Evolutionary conservation across 1,140 invertebrate species (phyloP).

Genomic region (Danaus melanippus): DNA sequence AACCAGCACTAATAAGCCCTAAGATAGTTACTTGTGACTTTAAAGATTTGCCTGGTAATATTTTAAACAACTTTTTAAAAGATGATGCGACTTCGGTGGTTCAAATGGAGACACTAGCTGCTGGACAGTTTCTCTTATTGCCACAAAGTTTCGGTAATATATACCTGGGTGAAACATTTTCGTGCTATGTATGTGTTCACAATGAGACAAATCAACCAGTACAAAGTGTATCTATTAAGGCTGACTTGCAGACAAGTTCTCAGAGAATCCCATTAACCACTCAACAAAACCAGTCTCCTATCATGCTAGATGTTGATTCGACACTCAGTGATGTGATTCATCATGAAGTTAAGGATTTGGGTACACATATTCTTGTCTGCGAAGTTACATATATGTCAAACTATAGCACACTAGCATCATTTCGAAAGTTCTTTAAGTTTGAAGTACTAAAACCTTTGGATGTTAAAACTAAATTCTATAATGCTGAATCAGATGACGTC

Average conservation of each 20-base stretch:
- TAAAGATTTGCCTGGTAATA: conserved; percentile 86
- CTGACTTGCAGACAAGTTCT: conserved; percentile 93
- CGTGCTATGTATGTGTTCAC: conserved; percentile 96
- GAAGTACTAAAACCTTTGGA: conserved; percentile 98
- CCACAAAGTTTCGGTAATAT: conserved; percentile 95
- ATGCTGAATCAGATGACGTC: conserved; percentile 97
- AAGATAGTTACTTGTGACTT: conserved; percentile 86
- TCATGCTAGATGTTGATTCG: conserved; percentile 83
- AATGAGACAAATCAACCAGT: conserved; percentile 91
- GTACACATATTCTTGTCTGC: conserved; percentile 97
- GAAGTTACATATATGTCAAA: conserved; percentile 91
- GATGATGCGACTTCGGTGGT: conserved; percentile 83
- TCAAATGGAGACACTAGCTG: conserved; percentile 85
- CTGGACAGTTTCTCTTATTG: conserved; percentile 91
- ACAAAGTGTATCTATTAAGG: conserved; percentile 87
- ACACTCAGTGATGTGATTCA: conserved; percentile 96
- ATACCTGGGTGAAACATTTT: conserved; percentile 94
- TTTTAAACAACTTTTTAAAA: conserved; percentile 83
- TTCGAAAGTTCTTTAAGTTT: conserved; percentile 98
- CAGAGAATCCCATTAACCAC: conserved; percentile 85
- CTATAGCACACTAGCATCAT: conserved; percentile 80
- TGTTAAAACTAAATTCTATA: conserved; percentile 99
- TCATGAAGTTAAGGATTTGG: conserved; percentile 98
- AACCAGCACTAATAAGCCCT: conserved; percentile 86
- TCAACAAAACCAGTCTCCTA: conserved; percentile 74